Conservation (phyloP, 1,140 invertebrate species). For the Camponotus floridanus region DNA sequence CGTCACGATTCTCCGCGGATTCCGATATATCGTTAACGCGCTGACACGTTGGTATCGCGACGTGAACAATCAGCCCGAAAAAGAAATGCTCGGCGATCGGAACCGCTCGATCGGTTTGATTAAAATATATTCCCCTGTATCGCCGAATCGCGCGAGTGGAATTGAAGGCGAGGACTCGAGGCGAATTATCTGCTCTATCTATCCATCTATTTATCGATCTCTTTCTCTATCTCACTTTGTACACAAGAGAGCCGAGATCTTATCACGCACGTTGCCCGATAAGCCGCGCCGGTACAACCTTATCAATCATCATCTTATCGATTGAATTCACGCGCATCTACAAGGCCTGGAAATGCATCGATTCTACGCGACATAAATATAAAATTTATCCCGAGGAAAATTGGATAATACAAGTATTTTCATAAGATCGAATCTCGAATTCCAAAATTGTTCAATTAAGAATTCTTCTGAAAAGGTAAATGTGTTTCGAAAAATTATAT, state of each 20-base stretch:
- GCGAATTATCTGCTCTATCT: slow-evolving; percentile 20
- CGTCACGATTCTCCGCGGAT: slow-evolving; percentile 12
- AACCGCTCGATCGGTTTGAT: slow-evolving; percentile 11
- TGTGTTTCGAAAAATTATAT: no score
- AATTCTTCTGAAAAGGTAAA: not conserved
- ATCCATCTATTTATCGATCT: not conserved
- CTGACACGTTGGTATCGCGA: not conserved
- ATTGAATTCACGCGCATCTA: slow-evolving; percentile 59
- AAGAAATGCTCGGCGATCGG: not conserved
- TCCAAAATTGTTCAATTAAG: not conserved
- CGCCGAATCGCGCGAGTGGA: slow-evolving; percentile 1
- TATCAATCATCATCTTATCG: slow-evolving; percentile 73
- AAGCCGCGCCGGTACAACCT: slow-evolving; percentile 48
- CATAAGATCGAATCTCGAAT: not conserved
- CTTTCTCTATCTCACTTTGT: not conserved
- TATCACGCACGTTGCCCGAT: slow-evolving; percentile 67
- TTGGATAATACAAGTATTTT: not conserved
- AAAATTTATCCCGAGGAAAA: not conserved
- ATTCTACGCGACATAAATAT: not conserved
- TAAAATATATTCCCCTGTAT: slow-evolving; percentile 16
- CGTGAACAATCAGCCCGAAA: slow-evolving; percentile 30
- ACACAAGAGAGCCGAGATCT: slow-evolving; percentile 60
- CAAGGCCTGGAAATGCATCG: slow-evolving; percentile 25
- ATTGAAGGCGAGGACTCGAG: not conserved
- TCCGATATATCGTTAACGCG: not conserved